A percentile compares a stretch with the other conserved stretches of the same genome.
Evolutionary conservation across 2,888 invertebrate genomes (phyloP).

Genomic region (Mamestra brassicae): DNA sequence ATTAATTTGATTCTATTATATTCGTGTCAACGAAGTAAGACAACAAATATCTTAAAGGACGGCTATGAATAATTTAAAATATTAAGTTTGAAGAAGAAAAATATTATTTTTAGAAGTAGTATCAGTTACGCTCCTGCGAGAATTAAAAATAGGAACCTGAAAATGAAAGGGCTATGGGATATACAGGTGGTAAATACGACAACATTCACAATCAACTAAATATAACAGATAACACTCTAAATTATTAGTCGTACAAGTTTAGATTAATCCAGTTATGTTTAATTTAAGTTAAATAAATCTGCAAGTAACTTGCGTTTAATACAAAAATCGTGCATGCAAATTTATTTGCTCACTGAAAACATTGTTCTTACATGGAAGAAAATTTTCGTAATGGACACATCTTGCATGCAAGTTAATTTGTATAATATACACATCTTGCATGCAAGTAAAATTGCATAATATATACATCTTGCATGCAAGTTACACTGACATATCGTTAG

Average conservation of each 20-base stretch:
- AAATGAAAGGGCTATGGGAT: conserved; percentile 13
- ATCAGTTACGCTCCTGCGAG: background rate
- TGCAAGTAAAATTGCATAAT: background rate
- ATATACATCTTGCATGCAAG: background rate
- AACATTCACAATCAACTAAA: conserved; percentile 33
- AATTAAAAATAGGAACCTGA: conserved; percentile 6
- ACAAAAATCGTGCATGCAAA: background rate
- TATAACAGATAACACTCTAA: conserved; percentile 29
- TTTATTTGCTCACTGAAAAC: background rate
- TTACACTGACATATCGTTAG: background rate
- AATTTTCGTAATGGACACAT: too few species aligned
- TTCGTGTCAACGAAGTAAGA: too few species aligned
- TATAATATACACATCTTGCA: background rate
- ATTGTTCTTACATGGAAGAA: too few species aligned
- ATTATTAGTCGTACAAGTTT: conserved; percentile 22
- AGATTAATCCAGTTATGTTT: background rate
- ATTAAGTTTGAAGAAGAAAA: background rate
- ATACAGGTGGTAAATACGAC: conserved; percentile 37
- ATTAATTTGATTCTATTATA: too few species aligned
- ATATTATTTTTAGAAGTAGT: background rate
- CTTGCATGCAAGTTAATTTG: background rate
- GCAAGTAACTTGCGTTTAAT: too few species aligned
- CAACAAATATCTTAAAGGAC: too few species aligned
- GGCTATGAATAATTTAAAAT: background rate
- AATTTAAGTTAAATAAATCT: background rate